Conservation (phyloP, 1,140 invertebrate species). For the Neocloeon triangulifer region DNA sequence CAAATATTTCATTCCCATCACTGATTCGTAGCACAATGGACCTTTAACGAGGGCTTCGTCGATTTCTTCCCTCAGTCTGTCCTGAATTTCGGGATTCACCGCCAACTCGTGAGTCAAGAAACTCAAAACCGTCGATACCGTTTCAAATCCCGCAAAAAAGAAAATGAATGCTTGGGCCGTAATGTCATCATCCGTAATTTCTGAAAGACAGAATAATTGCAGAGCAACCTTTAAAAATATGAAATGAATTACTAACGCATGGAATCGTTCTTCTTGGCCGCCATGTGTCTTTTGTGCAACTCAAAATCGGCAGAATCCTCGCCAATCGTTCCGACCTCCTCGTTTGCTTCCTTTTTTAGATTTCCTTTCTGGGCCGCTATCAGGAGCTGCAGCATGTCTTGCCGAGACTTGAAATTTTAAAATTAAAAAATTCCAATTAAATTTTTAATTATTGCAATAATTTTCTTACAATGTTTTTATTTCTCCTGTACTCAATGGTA, state of each 20-base stretch:
- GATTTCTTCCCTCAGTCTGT: conserved; percentile 18
- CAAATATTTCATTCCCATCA: neutral
- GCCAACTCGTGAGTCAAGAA: conserved; percentile 17
- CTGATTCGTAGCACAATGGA: neutral
- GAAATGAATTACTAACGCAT: no score
- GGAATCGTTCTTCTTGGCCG: no score
- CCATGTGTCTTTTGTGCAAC: no score
- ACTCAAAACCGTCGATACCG: conserved; percentile 17
- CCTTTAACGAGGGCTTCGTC: conserved; percentile 9
- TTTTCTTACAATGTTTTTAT: conserved; percentile 14
- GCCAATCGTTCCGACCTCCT: conserved; percentile 7
- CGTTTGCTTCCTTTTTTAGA: conserved; percentile 6
- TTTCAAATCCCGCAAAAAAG: conserved; percentile 21
- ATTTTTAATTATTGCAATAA: no score
- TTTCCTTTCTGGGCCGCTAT: conserved; percentile 16
- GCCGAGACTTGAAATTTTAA: no score
- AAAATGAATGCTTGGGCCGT: conserved; percentile 12
- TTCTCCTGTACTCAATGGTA: conserved; percentile 15
- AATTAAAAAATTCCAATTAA: no score
- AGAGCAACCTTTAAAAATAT: no score
- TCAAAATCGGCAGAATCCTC: no score
- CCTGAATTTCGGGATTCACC: conserved; percentile 18
- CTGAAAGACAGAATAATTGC: no score
- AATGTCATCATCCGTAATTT: conserved; percentile 9
- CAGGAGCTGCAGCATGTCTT: conserved; percentile 22